Evolutionary conservation across 2,797 vertebrate genomes (phyloP), one percentile per base, ranked within the genome.

Genomic region (Acestrorhynchus altus): DNA sequence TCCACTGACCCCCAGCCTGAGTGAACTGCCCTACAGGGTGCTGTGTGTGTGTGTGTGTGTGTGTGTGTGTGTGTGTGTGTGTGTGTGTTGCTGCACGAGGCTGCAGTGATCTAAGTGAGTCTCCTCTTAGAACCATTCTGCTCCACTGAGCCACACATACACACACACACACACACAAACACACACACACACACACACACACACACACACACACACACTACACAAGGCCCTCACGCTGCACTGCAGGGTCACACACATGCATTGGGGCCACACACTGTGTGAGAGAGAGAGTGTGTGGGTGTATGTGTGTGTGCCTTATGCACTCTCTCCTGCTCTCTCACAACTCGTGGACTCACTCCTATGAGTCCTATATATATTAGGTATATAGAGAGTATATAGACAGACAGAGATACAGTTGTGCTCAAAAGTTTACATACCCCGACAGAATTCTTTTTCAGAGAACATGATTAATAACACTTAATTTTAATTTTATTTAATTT

Each of bases 71-170:
- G 3, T 15, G 46, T 18, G 47, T n/a, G 47, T 2, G 47, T 2
- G 31, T 4, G 47, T 49, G 47, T 49, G 47, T 49, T 18, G 47
- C 16, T 49, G 47, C n/a, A 16, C 22, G 16, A 54, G n/a, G 56
- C 78, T 42, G 42, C 65, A 74, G 56, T 59, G 56, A 59, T 59
- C 26, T 59, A 15, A 59, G 56, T 73, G n/a, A 24, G 61, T 35
- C 18, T 63, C 10, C n/a, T 63, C 72, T 92, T 89, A 88, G 90
- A 90, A 88, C 89, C 89, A 88, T 93, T 93, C 90, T 90, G 86
- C 91, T 90, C 85, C 86, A 90, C 86, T 91, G 80, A 83, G 60
- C 35, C 83, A 89, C 88, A 82, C 84, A 35, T 6, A 2, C 31
- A 35, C 31, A 35, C 31, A 0, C 49, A 52, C 49, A 52, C 90